Base-by-base conservation (phyloP, 2,797 vertebrate species). In the Luscinia megarhynchos region DNA sequence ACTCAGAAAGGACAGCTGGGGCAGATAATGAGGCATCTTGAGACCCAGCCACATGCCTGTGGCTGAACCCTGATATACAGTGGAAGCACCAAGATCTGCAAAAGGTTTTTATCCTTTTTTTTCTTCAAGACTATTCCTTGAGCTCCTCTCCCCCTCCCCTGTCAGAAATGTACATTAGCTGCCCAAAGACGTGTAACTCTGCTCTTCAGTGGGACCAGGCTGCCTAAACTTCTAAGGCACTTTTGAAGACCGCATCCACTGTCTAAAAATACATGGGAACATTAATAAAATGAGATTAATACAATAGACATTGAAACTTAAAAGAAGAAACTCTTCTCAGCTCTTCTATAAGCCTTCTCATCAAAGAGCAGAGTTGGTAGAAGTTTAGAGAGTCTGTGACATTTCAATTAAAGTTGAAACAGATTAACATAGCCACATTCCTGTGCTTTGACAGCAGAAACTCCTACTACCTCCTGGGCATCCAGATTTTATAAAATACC, bases 101-200 rank as follows among this genome's bases (percentile, higher is more conserved):
- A 83, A 73, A 46, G 21, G 5, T 2, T 66, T 11, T 55, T 82
- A 70, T 54, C 19, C 2, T 8, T 38, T 64, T 64, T 68, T 32
- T 1, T 8, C 11, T 11, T 53, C 1, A 8, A 38, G 55, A 15
- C 14, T 57, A 43, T 18, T 72, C 23, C 11, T 67, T 6, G 15
- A 68, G 10, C 34, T 81, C 12, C 29, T 90, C 62, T 34, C 34
- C 58, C 58, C 72, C 58, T 50, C 41, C 53, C 32, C 24, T 74
- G 34, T 64, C 36, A 80, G 18, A 83, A 85, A 27, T 2, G 2
- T 15, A 1, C 15, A 86, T 27, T 23, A 62, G 24, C 50, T 68
- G 20, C 30, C 12, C 14, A 50, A 72, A 87, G 26, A 24, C 32
- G 16, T 0, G 0, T 0, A 2, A 58, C 27, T 67, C 46, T 63